Percentiles rank a stretch among this genome's conserved stretches.
phyloP scores from a whole-genome alignment of 2,797 vertebrate species.

The Chiroxiphia lanceolata region DNA sequence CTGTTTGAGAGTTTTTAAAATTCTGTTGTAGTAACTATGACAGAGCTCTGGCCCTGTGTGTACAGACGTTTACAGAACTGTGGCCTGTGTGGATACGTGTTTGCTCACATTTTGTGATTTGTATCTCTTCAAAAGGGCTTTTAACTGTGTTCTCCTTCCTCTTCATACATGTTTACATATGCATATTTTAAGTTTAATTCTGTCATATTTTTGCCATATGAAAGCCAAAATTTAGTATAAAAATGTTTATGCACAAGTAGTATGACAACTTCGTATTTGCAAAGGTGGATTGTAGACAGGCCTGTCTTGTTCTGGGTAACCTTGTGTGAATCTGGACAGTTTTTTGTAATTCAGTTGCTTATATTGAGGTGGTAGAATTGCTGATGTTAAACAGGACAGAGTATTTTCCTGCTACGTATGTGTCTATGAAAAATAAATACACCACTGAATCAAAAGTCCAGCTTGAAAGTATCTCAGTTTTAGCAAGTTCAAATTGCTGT shows the following conservation, averaged over 20 bases:
- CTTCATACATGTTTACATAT: not conserved
- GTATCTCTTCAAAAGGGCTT: not conserved
- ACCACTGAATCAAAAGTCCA: not conserved
- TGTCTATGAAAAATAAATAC: not conserved
- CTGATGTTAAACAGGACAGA: not conserved
- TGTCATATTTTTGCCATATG: not conserved
- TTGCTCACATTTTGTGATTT: not conserved
- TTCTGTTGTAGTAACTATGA: not conserved
- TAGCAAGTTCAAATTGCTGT: not conserved
- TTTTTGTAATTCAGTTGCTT: not conserved
- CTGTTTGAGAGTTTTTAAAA: not conserved
- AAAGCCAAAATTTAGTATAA: not conserved
- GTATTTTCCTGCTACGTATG: not conserved
- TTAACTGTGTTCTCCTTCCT: not conserved
- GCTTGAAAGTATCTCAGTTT: not conserved
- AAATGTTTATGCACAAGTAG: not conserved
- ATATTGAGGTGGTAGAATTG: not conserved
- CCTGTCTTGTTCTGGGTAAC: not conserved
- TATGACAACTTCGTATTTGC: not conserved
- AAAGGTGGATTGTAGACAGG: not conserved
- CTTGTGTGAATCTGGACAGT: not conserved
- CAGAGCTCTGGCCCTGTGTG: not conserved
- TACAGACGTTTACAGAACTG: not conserved
- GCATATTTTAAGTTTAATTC: not conserved
- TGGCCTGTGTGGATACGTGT: not conserved